Percentiles rank a stretch among this genome's conserved stretches.
Conservation (phyloP, 2,888 invertebrate species). For the Aromia moschata region DNA sequence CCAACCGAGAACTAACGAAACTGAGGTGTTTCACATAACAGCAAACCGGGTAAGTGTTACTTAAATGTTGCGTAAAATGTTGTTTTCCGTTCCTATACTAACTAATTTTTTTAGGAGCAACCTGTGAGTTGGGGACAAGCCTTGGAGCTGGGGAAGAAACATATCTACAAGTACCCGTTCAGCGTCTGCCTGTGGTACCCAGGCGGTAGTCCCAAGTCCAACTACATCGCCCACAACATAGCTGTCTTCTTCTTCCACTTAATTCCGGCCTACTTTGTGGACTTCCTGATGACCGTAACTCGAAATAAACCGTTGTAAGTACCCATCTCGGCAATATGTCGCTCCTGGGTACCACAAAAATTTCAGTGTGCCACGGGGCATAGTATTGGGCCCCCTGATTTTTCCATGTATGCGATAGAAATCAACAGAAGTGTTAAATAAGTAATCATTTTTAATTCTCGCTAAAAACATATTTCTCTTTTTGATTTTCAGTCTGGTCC, state of each 20-base stretch:
- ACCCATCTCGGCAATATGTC: no score
- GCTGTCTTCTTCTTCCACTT: constrained; percentile 77
- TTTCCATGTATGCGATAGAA: neutral
- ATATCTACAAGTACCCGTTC: constrained; percentile 76
- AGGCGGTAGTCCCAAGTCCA: constrained; percentile 77
- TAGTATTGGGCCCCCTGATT: neutral
- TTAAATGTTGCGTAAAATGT: neutral
- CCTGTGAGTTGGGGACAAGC: constrained; percentile 87
- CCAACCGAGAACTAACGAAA: constrained; percentile 39
- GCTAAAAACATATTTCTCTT: neutral
- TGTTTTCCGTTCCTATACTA: neutral
- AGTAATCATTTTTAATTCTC: neutral
- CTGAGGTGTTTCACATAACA: constrained; percentile 56
- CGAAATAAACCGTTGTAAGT: constrained; percentile 77
- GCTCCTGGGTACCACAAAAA: no score
- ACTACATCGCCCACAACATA: constrained; percentile 71
- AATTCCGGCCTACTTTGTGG: constrained; percentile 81
- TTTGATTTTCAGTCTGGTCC: constrained; percentile 67
- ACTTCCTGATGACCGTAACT: constrained; percentile 71
- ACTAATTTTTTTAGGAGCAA: constrained; percentile 66
- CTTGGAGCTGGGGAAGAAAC: constrained; percentile 71
- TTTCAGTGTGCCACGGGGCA: constrained; percentile 65
- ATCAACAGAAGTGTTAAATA: neutral
- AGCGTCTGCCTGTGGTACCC: constrained; percentile 83
- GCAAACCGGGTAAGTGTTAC: constrained; percentile 53